phyloP scores from a whole-genome alignment of 2,797 vertebrate genomes.

The Melanotaenia trifasciata region DNA sequence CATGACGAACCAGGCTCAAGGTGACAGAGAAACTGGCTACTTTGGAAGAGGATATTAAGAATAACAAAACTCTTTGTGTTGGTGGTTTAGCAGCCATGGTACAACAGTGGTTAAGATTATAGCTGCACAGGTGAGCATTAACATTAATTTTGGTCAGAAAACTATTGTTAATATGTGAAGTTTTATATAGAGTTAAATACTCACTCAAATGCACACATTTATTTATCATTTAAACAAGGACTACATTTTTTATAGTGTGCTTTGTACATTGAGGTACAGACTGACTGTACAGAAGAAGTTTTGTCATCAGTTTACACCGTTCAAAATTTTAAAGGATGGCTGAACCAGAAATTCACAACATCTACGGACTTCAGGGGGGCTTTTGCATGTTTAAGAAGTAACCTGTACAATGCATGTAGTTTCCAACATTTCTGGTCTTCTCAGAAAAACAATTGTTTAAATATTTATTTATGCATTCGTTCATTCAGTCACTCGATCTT shows the following conservation, averaged over 20 bases:
- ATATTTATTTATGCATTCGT: no score
- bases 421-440: no score
- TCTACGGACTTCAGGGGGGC: not conserved
- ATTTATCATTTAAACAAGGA: slow-evolving; percentile 3
- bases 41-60: slow-evolving; percentile 52
- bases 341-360: not conserved
- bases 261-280: not conserved
- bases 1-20: slow-evolving; percentile 84
- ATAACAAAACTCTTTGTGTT: slow-evolving; percentile 62
- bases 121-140: slow-evolving; percentile 42
- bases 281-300: not conserved
- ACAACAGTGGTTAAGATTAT: slow-evolving; percentile 50
- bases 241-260: not conserved
- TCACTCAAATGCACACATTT: slow-evolving; percentile 6
- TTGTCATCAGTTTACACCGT: not conserved
- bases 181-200: not conserved
- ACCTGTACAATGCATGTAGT: not conserved
- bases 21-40: slow-evolving; percentile 75
- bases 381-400: slow-evolving; percentile 5
- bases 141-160: slow-evolving; percentile 28
- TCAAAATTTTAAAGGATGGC: not conserved
- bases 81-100: slow-evolving; percentile 47
- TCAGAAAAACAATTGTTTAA: no score
- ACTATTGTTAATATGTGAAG: slow-evolving; percentile 16
- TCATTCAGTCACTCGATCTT: no score